A percentile compares a stretch with the other conserved stretches of the same genome.
Conservation (phyloP, 2,888 invertebrate species). For the Prionchulus punctatus region DNA sequence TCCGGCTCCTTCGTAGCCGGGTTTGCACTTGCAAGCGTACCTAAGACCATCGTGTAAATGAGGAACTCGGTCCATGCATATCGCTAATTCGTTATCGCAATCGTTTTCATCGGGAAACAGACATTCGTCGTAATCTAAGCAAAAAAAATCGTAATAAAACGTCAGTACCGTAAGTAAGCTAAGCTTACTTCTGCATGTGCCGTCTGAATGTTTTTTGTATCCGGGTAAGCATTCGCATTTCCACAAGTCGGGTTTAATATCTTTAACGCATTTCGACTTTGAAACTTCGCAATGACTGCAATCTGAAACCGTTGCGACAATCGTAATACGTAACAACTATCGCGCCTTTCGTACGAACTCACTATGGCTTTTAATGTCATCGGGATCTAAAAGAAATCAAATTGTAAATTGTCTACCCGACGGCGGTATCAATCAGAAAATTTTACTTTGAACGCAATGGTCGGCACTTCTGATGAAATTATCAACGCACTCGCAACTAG, state of each 20-base stretch:
- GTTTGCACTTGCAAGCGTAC: not conserved
- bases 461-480: no score
- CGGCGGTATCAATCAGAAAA: no score
- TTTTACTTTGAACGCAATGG: no score
- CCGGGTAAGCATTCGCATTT: not conserved
- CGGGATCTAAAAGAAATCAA: no score
- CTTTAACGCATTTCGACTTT: not conserved
- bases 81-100: not conserved
- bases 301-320: no score
- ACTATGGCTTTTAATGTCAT: no score
- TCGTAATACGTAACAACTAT: no score
- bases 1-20: not conserved
- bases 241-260: not conserved
- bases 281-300: not conserved
- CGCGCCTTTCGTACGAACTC: no score
- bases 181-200: not conserved
- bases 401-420: no score
- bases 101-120: not conserved
- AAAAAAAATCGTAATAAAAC: not conserved
- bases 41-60: not conserved
- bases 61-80: not conserved
- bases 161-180: not conserved
- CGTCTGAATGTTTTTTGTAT: not conserved
- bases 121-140: not conserved
- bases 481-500: no score